Evolutionary conservation across 1,140 invertebrate species (phyloP), one percentile per base, ranked within the genome.

Genomic region (Aplysia californica): DNA sequence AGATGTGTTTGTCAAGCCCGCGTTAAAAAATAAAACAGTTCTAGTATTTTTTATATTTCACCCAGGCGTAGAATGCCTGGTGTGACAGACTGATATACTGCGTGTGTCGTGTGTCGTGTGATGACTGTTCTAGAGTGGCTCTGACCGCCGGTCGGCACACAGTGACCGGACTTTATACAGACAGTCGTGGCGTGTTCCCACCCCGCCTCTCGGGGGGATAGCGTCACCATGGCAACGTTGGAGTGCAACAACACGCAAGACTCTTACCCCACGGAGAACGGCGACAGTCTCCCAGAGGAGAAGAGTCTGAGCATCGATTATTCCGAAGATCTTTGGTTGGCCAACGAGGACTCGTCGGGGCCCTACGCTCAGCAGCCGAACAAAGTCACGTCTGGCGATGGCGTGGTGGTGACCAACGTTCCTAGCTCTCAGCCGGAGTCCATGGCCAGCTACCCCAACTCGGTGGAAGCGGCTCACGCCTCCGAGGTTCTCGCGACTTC

Each of bases 311-410:
- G 61, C 23, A 75, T 75, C 31, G 72, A 75, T 41, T 75, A 75
- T 38, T 75, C 72, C 29, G 72, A 75, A 55, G 72, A 75, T 66
- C 36, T 75, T 58, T 75, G 72, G 72, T 31, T 75, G 59, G 72
- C 72, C 31, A 66, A 75, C 50, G 72, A 75, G 56, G 70, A 73
- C 41, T 75, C 72, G 2, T 75, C 72, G n/a, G 72, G 72, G 33
- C 39, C 72, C 15, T 75, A 75, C 26, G 61, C 59, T 21, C 70
- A 73, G 56, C 70, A 73, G 20, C 55, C 70, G 2, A 75, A 41
- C 26, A 72, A 72, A 21, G 56, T 41, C 18, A 29, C 31, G 36
- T n/a, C 10, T 3, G 26, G 10, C 10, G 10, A 10, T 10, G 44
- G 44, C n/a, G 44, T 18, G 26, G 58, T 18, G 58, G 58, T 26